These are phyloP conservation scores for Glossosoma conforme DNA, from an alignment of 1,140 invertebrate genomes.

Conservation along the genomic window DNA sequence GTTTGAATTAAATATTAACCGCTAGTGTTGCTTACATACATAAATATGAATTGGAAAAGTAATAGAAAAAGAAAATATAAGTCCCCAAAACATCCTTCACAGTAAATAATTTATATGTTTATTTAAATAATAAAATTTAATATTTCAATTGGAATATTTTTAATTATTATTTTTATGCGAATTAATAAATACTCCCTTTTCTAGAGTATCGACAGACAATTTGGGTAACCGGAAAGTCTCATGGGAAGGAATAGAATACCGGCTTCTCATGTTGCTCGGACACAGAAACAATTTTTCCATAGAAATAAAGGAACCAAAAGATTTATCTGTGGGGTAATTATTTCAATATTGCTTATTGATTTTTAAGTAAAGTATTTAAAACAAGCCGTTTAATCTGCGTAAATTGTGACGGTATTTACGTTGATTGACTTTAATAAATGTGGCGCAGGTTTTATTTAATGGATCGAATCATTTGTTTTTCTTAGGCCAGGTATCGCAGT, in stretches of 20 bases:
- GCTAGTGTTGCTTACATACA: no score
- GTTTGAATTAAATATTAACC: no score
- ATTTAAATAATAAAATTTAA: not conserved
- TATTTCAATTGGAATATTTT: not conserved
- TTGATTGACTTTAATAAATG: not conserved
- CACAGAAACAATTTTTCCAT: constrained; percentile 62
- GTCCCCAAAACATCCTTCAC: no score
- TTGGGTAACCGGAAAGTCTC: constrained; percentile 44
- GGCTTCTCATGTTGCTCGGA: constrained; percentile 55
- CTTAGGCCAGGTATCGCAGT: constrained; percentile 56
- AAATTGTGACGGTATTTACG: not conserved
- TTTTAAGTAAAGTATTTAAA: not conserved
- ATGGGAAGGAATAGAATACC: constrained; percentile 67
- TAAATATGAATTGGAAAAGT: no score
- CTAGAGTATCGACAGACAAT: constrained; percentile 34
- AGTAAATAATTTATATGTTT: no score
- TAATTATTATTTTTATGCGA: constrained; percentile 13
- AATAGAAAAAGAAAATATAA: no score
- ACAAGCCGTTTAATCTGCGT: not conserved
- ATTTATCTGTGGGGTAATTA: constrained; percentile 46
- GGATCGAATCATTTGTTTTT: no score
- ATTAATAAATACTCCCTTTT: no score
- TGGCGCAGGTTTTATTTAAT: no score
- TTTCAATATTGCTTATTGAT: not conserved
- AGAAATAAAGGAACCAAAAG: constrained; percentile 56